Evolutionary conservation across 2,888 invertebrate genomes (phyloP).

Genomic region (Pasiphila rectangulata): DNA sequence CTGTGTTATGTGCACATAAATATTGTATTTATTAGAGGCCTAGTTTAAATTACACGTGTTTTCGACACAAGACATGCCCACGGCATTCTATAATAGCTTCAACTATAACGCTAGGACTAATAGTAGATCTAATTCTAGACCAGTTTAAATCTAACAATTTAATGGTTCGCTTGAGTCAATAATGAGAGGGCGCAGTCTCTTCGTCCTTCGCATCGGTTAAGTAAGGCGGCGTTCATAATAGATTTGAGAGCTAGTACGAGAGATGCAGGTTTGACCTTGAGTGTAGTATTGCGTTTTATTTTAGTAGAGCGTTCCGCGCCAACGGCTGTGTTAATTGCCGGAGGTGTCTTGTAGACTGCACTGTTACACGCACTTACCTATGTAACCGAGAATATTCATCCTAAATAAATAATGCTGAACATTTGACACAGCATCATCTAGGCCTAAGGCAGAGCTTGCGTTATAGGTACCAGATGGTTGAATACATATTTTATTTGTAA

Average conservation of each 20-base stretch:
- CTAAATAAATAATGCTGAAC: no score
- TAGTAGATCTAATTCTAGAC: background rate
- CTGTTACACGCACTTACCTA: background rate
- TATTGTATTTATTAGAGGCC: no score
- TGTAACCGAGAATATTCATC: background rate
- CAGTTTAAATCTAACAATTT: background rate
- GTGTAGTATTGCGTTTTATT: constrained; percentile 14
- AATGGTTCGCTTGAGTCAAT: background rate
- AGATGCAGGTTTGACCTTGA: constrained; percentile 18
- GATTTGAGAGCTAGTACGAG: background rate
- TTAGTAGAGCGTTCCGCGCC: constrained; percentile 17
- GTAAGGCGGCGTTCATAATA: background rate
- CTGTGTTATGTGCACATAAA: no score
- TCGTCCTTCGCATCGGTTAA: background rate
- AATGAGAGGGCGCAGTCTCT: background rate
- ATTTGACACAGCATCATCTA: no score
- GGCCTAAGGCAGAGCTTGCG: no score
- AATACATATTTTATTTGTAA: no score
- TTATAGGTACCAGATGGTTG: no score
- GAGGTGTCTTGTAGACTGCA: background rate
- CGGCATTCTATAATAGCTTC: no score
- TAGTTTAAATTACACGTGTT: no score
- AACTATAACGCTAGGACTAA: no score
- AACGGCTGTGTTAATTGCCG: constrained; percentile 9
- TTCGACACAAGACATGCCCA: no score